These are phyloP conservation scores for Bolborhynchus lineola DNA, from an alignment of 2,113 vertebrate species.

Conservation along the genomic window DNA sequence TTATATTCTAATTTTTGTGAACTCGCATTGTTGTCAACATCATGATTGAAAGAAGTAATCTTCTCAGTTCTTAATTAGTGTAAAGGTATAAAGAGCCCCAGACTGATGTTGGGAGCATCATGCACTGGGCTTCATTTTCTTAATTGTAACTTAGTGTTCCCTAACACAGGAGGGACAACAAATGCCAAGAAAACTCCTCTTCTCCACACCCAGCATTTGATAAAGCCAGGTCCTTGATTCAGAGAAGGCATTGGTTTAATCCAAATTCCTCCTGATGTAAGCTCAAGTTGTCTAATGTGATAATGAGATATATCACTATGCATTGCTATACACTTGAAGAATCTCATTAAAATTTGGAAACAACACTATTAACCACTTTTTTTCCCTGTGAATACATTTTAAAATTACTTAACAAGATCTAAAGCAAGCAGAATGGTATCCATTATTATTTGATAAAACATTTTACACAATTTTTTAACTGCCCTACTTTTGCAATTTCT, in stretches of 20 bases:
- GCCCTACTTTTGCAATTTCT: not conserved
- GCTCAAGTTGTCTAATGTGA: not conserved
- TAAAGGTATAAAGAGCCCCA: not conserved
- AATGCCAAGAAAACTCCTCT: not conserved
- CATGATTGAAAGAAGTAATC: not conserved
- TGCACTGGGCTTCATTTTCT: not conserved
- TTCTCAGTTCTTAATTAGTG: not conserved
- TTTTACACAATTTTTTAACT: not conserved
- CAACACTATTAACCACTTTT: not conserved
- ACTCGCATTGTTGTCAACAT: not conserved
- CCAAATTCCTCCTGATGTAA: not conserved
- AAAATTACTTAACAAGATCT: not conserved
- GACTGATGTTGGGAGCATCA: not conserved
- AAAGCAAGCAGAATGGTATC: not conserved
- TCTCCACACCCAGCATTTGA: not conserved
- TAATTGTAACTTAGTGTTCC: not conserved
- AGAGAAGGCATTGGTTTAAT: not conserved
- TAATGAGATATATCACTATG: not conserved
- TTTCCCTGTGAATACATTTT: not conserved
- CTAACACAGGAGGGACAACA: not conserved
- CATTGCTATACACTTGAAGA: not conserved
- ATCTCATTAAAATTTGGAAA: not conserved
- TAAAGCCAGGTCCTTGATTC: not conserved
- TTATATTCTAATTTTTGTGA: not conserved
- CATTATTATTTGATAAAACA: not conserved